A percentile compares a stretch with the other conserved stretches of the same genome.
Evolutionary conservation across 2,797 vertebrate species (phyloP).

Genomic region (Scolopax rusticola): DNA sequence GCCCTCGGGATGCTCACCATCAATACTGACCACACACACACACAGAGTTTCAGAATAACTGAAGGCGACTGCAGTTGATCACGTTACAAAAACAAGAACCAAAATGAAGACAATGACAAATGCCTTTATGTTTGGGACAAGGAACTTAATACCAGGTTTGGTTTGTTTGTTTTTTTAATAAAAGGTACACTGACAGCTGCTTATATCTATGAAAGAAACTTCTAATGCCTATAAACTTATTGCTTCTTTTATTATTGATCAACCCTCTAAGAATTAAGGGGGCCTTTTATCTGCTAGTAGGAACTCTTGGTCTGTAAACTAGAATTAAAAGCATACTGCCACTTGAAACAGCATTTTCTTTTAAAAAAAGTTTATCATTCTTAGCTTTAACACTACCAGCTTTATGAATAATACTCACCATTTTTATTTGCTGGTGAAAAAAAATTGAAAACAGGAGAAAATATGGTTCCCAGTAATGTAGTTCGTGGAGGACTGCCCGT

Average conservation of each 20-base stretch:
- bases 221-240: background rate
- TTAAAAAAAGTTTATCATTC: background rate
- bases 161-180: background rate
- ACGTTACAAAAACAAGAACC: background rate
- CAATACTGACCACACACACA: background rate
- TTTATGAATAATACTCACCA: conserved; percentile 80
- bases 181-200: background rate
- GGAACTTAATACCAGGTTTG: background rate
- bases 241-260: background rate
- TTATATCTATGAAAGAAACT: background rate
- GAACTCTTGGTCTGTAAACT: background rate
- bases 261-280: background rate
- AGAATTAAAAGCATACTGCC: background rate
- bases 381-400: background rate
- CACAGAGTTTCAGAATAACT: accelerated
- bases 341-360: background rate
- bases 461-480: conserved; percentile 96
- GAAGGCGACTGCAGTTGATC: background rate
- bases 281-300: background rate
- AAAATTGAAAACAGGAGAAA: conserved; percentile 98
- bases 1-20: accelerated
- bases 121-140: background rate
- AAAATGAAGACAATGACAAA: background rate
- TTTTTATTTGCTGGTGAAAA: conserved; percentile 98
- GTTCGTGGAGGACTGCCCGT: conserved; percentile 91